Base-by-base conservation (phyloP, 1,140 invertebrate genomes). In the Luehdorfia chinensis region DNA sequence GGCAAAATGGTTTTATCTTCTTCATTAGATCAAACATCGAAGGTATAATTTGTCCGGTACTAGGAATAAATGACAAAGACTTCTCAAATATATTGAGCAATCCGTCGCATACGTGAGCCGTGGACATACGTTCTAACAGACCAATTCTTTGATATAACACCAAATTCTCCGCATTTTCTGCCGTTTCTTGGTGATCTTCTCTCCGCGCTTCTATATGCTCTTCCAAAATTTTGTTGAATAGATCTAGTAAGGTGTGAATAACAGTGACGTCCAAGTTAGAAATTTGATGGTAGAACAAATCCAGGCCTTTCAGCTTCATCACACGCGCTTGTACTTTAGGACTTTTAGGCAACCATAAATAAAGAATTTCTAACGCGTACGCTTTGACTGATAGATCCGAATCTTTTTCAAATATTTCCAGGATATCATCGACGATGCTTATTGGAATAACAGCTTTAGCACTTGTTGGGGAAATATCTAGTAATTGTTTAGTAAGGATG, bases 401-500 rank as follows among this genome's bases (percentile, higher is more conserved):
- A 14, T 79, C 74, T 6, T 69, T 43, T 48, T 78, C 75, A 28
- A 80, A 81, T 19, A 84, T 65, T 44, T 80, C 69, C 23, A 84
- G 14, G n/a, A 84, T 19, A 51, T 61, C 67, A 23, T 81, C 80
- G 0, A 81, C 43, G 6, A 71, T 32, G 25, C 28, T 60, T 3
- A 53, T 36, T 0, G 77, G 77, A 12, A 80, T 62, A 0, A 61
- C 19, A 0, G 58, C 39, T 1, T 59, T 59, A 0, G 67, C 64
- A n/a, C 69, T 72, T 1, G 52, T 54, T 1, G 74, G 70, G 1
- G 61, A 59, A 1, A 66, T 31, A 9, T 67, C 45, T 15, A 79
- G 74, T 4, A 77, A 28, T 5, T 45, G 52, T 53, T 75, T 75
- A 0, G 69, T 41, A 9, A 79, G 15, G 1, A 63, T 47, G 4